Evolutionary conservation across 2,113 vertebrate species (phyloP).

Genomic region (Podilymbus podiceps): DNA sequence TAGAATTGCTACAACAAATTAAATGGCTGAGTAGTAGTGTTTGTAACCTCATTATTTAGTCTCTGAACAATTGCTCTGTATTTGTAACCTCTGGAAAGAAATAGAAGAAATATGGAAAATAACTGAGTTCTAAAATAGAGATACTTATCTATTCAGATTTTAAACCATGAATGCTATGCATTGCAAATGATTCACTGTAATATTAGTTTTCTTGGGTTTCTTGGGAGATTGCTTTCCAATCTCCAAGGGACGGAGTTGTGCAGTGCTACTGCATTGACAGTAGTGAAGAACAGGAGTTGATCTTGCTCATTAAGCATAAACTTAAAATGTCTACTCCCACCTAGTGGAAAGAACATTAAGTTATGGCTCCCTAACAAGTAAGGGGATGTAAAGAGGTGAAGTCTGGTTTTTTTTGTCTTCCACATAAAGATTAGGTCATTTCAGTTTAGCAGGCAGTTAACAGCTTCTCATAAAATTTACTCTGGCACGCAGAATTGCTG

Average conservation of each 20-base stretch:
- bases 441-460: not conserved
- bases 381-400: not conserved
- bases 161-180: not conserved
- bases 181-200: not conserved
- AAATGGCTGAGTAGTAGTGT: not conserved
- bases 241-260: not conserved
- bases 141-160: not conserved
- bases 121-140: not conserved
- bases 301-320: not conserved
- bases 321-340: not conserved
- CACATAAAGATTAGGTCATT: not conserved
- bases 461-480: not conserved
- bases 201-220: not conserved
- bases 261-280: not conserved
- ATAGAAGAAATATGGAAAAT: not conserved
- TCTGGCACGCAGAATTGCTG: conserved; percentile 75
- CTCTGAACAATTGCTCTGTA: not conserved
- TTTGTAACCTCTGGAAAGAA: not conserved
- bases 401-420: not conserved
- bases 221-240: not conserved
- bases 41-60: not conserved
- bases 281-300: not conserved
- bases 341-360: not conserved
- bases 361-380: not conserved
- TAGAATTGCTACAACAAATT: not conserved